These are phyloP conservation scores for Aurelia sp. DNA, from an alignment of 30 jellyfish, hydroid and myxozoan species.

Conservation along the genomic window DNA sequence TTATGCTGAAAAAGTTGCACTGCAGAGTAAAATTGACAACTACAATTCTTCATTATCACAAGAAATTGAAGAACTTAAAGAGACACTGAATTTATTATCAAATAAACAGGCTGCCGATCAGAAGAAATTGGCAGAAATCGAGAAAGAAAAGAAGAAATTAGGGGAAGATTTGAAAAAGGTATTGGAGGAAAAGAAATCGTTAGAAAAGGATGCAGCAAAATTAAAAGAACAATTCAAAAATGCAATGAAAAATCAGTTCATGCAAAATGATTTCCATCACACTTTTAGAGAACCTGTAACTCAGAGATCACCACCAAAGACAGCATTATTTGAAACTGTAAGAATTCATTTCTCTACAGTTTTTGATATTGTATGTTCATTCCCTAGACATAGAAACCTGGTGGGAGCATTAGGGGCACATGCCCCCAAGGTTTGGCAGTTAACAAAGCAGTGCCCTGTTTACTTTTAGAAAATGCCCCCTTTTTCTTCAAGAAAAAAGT, in stretches of 20 bases:
- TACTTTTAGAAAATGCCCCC: too few species aligned
- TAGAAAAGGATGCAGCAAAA: conserved; percentile 20
- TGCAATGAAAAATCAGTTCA: conserved; percentile 18
- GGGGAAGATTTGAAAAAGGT: conserved; percentile 27
- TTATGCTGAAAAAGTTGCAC: conserved; percentile 31
- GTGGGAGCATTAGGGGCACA: too few species aligned
- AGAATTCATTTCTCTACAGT: neutral
- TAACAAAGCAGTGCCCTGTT: too few species aligned
- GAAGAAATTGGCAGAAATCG: conserved; percentile 21
- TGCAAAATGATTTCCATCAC: too few species aligned
- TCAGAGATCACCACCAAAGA: too few species aligned
- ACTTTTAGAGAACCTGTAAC: too few species aligned
- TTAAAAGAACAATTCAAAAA: conserved; percentile 42
- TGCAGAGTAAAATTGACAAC: conserved; percentile 32
- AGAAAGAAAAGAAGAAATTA: conserved; percentile 22
- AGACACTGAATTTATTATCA: conserved; percentile 25
- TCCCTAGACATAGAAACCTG: too few species aligned
- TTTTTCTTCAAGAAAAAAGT: too few species aligned
- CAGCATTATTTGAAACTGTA: conserved; percentile 29
- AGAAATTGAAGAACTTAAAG: conserved; percentile 58
- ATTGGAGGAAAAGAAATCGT: conserved; percentile 27
- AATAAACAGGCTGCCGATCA: conserved; percentile 25
- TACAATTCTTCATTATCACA: conserved; percentile 47
- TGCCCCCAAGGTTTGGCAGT: too few species aligned
- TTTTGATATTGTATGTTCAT: too few species aligned